Conservation (phyloP, 2,888 invertebrate species). For the Acronicta alni region DNA sequence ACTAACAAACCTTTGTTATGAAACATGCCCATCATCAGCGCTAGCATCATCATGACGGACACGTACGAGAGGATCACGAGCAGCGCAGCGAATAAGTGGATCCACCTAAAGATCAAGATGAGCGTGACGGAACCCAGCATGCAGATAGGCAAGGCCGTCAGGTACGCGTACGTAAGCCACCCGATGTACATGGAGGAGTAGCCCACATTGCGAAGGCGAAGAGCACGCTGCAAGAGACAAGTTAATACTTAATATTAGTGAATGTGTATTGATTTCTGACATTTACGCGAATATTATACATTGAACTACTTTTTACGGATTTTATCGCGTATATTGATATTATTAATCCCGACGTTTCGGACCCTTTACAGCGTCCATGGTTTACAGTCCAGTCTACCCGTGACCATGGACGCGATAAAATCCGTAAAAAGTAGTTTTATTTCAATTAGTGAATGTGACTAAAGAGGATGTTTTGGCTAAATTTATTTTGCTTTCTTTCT, state of each 20-base stretch:
- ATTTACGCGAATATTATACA: no score
- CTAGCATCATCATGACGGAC: constrained; percentile 76
- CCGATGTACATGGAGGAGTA: constrained; percentile 74
- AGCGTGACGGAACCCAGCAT: constrained; percentile 72
- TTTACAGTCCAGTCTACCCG: no score
- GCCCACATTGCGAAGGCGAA: constrained; percentile 74
- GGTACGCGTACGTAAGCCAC: constrained; percentile 75
- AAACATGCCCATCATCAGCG: constrained; percentile 81
- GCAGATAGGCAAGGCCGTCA: constrained; percentile 75
- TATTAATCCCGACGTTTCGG: no score
- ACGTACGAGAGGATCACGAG: constrained; percentile 71
- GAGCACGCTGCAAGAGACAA: constrained; percentile 66
- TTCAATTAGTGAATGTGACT: no score
- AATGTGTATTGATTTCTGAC: no score
- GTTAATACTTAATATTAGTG: neutral
- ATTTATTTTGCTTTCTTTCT: no score
- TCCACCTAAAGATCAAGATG: constrained; percentile 82
- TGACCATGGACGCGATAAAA: no score
- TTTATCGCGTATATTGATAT: no score
- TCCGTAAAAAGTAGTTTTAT: no score
- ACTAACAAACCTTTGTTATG: constrained; percentile 68
- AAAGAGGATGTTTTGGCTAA: no score
- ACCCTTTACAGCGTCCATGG: no score
- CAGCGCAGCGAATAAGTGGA: constrained; percentile 73
- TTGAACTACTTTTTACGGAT: no score